Evolutionary conservation across 92 coral and sea anemone genomes (phyloP).

Genomic region (Ricordea florida): DNA sequence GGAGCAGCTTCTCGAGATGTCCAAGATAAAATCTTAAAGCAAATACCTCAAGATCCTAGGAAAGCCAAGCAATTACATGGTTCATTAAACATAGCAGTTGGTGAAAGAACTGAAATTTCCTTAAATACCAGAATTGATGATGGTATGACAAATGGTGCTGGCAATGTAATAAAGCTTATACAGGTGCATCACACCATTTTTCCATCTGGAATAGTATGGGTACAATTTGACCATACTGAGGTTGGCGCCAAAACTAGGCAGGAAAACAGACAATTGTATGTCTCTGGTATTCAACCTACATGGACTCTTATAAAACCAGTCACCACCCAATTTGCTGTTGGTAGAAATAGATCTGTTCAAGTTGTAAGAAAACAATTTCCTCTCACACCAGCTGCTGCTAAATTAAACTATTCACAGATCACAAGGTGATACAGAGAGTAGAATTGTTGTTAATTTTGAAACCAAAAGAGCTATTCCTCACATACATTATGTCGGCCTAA

Average conservation of each 20-base stretch:
- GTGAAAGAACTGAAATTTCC: slow-evolving; percentile 36
- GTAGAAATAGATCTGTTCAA: slow-evolving; percentile 43
- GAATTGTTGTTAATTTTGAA: slow-evolving; percentile 62
- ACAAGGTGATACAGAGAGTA: slow-evolving; percentile 41
- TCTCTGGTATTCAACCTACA: slow-evolving; percentile 25
- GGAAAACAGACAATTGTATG: slow-evolving; percentile 36
- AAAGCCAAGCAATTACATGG: slow-evolving; percentile 31
- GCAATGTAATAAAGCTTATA: slow-evolving; percentile 17
- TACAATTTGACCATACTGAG: slow-evolving; percentile 45
- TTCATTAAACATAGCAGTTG: slow-evolving; percentile 16
- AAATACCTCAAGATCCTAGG: slow-evolving; percentile 65
- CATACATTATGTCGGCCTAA: slow-evolving; percentile 73
- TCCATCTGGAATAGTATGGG: slow-evolving; percentile 54
- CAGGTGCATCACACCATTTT: slow-evolving; percentile 8
- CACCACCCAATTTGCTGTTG: slow-evolving; percentile 48
- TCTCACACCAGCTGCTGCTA: slow-evolving; percentile 39
- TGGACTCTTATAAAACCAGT: slow-evolving; percentile 51
- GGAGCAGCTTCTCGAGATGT: slow-evolving; percentile 54
- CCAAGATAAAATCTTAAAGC: slow-evolving; percentile 61
- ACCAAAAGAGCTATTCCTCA: slow-evolving; percentile 74
- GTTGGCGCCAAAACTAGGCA: slow-evolving; percentile 45
- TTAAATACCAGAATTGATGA: slow-evolving; percentile 10
- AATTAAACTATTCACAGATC: slow-evolving; percentile 37
- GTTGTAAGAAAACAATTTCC: slow-evolving; percentile 57
- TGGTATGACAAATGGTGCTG: too few species aligned